Evolutionary conservation across 2,113 vertebrate species (phyloP).

Genomic region (Centropus bengalensis): DNA sequence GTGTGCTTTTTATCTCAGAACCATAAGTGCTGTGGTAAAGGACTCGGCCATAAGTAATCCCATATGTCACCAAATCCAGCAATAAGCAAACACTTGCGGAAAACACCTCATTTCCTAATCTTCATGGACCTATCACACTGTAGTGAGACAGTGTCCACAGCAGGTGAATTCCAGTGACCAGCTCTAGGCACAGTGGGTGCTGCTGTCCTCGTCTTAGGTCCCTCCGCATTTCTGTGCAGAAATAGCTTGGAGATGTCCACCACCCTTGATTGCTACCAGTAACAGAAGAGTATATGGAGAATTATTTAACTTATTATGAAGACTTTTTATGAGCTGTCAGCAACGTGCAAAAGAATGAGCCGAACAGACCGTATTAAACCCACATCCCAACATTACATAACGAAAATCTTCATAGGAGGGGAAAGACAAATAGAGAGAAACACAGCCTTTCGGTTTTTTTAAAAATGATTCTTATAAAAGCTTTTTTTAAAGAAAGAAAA

Average conservation of each 20-base stretch:
- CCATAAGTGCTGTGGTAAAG: background rate
- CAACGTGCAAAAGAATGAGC: background rate
- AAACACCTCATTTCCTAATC: background rate
- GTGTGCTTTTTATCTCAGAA: background rate
- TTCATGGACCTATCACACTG: background rate
- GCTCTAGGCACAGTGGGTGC: background rate
- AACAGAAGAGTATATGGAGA: background rate
- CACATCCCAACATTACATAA: background rate
- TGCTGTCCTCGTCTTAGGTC: background rate
- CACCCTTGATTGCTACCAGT: background rate
- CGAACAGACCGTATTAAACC: background rate
- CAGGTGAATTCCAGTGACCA: background rate
- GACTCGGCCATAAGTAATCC: slow-evolving; percentile 36
- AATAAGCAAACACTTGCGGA: background rate
- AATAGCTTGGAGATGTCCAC: background rate
- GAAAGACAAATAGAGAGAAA: background rate
- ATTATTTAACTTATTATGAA: background rate
- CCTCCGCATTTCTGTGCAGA: background rate
- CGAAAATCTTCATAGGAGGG: background rate
- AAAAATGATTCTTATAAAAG: background rate
- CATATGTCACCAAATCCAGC: background rate
- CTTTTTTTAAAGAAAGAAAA: background rate
- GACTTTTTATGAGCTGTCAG: background rate
- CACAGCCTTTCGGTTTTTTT: background rate
- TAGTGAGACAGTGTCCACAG: background rate